Evolutionary conservation across 1,140 invertebrate species (phyloP), one percentile per base, ranked within the genome.

Genomic region (Globodera rostochiensis): DNA sequence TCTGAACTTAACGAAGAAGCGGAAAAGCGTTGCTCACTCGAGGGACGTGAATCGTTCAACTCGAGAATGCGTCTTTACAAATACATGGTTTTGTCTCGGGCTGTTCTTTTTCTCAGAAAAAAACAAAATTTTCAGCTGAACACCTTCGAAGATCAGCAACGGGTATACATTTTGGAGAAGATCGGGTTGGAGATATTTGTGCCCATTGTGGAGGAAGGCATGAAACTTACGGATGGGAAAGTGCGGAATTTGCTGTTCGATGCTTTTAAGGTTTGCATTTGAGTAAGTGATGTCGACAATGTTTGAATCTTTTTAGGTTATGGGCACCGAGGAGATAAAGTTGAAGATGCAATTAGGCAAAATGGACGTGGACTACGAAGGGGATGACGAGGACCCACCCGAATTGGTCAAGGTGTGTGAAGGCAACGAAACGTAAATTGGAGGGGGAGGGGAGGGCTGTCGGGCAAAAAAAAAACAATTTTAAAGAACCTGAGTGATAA

Each of bases 111-210:
- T 21, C 9, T 80, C 9, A 53, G 21, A 6, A 79, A 11, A 45
- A 60, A n/a, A 6, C 79, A 11, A 45, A 46, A n/a, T 71, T 25
- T 86, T 71, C 67, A 84, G 84, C 46, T 84, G 49, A 84, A 76
- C 9, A 86, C 85, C 15, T 84, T 85, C 73, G 67, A 69, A 66
- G 84, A 85, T 50, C 47, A 75, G 9, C 60, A 79, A 66, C 87
- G 87, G 25, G 50, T 84, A 45, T 57, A 64, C 5, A 66, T 85
- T n/a, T 67, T 83, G 8, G 49, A 71, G 49, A 76, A 69, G 47
- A 85, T 85, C 53, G 85, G 84, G 0, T 50, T 73, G 13, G 85
- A 86, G 77, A 66, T 85, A 25, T 87, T 85, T 75, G 85, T 73
- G 25, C 57, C 67, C 9, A 80, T 85, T 36, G 77, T 76, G 53